A percentile compares a stretch with the other conserved stretches of the same genome.
Evolutionary conservation across 2,797 vertebrate genomes (phyloP).

Genomic region (Carapus acus): DNA sequence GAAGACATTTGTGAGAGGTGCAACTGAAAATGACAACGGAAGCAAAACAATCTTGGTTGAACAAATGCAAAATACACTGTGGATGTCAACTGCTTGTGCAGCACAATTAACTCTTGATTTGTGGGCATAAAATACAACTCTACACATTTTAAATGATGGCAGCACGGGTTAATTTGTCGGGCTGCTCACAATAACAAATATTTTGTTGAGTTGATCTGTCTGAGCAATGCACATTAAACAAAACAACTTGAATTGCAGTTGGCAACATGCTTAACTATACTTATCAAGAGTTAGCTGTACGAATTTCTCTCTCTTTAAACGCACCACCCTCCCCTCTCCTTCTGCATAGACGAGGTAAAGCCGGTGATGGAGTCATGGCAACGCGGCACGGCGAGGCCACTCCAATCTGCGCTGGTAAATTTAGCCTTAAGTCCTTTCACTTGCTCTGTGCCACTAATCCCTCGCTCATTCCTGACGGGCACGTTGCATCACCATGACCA

Average conservation of each 20-base stretch:
- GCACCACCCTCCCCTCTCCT: too few relatives aligned
- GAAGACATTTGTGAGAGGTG: slow-evolving; percentile 35
- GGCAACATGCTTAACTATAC: slow-evolving; percentile 19
- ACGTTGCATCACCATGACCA: slow-evolving; percentile 60
- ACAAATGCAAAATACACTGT: not conserved
- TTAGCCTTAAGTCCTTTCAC: slow-evolving; percentile 51
- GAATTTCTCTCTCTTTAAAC: slow-evolving; percentile 4
- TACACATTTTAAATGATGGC: not conserved
- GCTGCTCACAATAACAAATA: too few relatives aligned
- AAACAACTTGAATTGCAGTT: too few relatives aligned
- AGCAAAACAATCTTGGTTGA: slow-evolving; percentile 6
- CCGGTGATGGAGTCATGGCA: slow-evolving; percentile 23
- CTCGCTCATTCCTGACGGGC: slow-evolving; percentile 58
- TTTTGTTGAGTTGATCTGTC: too few relatives aligned
- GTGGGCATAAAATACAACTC: not conserved
- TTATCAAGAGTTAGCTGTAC: slow-evolving; percentile 29
- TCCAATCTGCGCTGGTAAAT: slow-evolving; percentile 55
- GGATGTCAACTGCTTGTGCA: not conserved
- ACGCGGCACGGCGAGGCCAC: slow-evolving; percentile 20
- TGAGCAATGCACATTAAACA: too few relatives aligned
- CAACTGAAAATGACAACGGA: slow-evolving; percentile 23
- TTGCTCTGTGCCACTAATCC: slow-evolving; percentile 58
- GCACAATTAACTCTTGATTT: slow-evolving; percentile 33
- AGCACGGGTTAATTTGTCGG: too few relatives aligned
- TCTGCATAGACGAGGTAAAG: slow-evolving; percentile 29